A percentile compares a stretch with the other conserved stretches of the same genome.
phyloP scores from a whole-genome alignment of 2,113 vertebrate genomes.

The Procapra przewalskii region DNA sequence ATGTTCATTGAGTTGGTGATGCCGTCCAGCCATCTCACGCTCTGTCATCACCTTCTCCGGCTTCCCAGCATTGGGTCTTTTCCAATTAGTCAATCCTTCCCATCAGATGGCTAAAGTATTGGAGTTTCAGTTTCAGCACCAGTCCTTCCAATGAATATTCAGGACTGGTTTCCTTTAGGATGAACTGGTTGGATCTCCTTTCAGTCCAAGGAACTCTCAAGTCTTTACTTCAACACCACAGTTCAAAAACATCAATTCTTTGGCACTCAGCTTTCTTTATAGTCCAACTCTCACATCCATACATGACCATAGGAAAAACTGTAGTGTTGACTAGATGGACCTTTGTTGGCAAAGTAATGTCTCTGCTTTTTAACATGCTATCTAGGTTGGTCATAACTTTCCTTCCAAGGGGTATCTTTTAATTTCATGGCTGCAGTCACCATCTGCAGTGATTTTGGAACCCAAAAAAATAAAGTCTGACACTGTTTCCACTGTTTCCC shows the following conservation, averaged over 20 bases:
- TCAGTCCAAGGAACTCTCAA: not conserved
- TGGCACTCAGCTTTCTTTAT: not conserved
- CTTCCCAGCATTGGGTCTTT: not conserved
- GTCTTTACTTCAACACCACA: not conserved
- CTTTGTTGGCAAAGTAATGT: not conserved
- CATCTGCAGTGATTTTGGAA: not conserved
- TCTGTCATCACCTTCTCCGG: fast-evolving
- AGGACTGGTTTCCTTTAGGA: not conserved
- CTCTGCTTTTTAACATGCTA: not conserved
- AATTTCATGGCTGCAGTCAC: not conserved
- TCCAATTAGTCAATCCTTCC: not conserved
- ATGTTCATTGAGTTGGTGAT: not conserved
- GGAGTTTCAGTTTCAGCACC: not conserved
- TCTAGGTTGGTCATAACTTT: not conserved
- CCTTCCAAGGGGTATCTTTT: not conserved
- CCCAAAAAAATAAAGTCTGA: not conserved
- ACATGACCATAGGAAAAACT: not conserved
- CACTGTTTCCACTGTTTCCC: not conserved
- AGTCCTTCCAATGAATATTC: not conserved
- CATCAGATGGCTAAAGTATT: not conserved
- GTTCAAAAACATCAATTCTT: not conserved
- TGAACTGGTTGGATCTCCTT: not conserved
- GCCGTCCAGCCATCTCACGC: not conserved
- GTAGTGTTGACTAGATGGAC: not conserved
- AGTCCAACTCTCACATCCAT: not conserved